These are phyloP conservation scores for Prolemur simus DNA, from an alignment of 2,113 vertebrate genomes.

Conservation along the genomic window DNA sequence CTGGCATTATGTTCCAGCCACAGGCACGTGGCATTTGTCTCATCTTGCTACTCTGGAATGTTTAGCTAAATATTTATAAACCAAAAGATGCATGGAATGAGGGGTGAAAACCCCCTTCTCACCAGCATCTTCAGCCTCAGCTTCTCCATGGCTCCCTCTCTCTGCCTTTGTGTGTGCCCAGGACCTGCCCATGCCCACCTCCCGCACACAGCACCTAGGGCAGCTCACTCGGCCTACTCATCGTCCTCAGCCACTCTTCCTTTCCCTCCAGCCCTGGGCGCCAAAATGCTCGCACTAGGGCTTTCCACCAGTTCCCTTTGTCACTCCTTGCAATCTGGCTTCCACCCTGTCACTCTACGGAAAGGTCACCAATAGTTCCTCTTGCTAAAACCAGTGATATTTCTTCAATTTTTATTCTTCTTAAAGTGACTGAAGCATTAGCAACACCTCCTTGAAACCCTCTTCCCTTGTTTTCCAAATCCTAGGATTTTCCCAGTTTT, in stretches of 20 bases:
- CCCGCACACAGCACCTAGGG: neutral
- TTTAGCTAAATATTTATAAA: neutral
- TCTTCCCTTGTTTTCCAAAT: neutral
- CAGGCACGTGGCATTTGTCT: neutral
- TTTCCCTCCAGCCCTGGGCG: neutral
- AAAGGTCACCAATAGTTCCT: neutral
- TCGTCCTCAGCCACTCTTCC: neutral
- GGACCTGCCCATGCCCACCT: neutral
- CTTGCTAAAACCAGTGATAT: neutral
- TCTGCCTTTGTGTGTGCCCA: neutral
- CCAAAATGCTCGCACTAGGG: neutral
- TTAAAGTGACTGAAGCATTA: neutral
- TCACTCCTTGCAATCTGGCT: neutral
- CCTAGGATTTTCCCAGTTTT: neutral
- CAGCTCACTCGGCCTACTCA: rapidly evolving
- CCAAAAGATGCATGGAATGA: neutral
- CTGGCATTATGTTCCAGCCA: neutral
- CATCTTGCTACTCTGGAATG: neutral
- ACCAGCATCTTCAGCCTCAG: neutral
- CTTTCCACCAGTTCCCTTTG: neutral
- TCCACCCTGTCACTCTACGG: neutral
- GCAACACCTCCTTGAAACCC: neutral
- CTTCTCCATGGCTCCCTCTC: neutral
- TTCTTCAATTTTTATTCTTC: neutral
- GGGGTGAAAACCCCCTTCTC: neutral